These are phyloP conservation scores for Drosophila nigromelanica DNA, from an alignment of 1,140 invertebrate genomes.

Conservation along the genomic window DNA sequence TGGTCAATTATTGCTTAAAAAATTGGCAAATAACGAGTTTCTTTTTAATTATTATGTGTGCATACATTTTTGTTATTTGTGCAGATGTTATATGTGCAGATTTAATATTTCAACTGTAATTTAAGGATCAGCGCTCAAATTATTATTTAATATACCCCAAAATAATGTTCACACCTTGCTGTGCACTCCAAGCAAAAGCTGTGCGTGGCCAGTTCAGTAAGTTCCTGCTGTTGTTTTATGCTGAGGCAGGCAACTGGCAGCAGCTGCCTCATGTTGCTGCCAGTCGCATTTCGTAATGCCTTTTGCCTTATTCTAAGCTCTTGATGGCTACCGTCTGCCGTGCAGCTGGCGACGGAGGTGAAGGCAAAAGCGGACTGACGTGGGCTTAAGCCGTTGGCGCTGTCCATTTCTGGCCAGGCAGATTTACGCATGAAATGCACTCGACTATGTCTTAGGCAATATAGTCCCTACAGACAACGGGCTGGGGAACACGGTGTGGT, in stretches of 20 bases:
- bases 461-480: too few relatives aligned
- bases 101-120: not conserved
- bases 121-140: not conserved
- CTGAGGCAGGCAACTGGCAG: slow-evolving; percentile 1
- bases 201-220: slow-evolving; percentile 12
- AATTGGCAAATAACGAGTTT: too few relatives aligned
- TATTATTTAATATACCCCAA: not conserved
- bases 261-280: slow-evolving; percentile 13
- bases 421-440: slow-evolving; percentile 51
- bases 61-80: not conserved
- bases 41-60: too few relatives aligned
- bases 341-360: not conserved
- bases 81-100: too few relatives aligned
- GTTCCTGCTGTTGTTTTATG: slow-evolving; percentile 9
- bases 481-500: not conserved
- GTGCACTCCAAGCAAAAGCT: slow-evolving; percentile 12
- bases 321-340: slow-evolving; percentile 19
- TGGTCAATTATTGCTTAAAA: not conserved
- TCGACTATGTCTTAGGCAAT: slow-evolving; percentile 8
- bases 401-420: slow-evolving; percentile 31
- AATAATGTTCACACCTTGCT: not conserved
- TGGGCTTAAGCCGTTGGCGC: slow-evolving; percentile 32
- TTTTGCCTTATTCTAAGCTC: slow-evolving; percentile 28
- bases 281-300: slow-evolving; percentile 9
- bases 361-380: slow-evolving; percentile 7